Evolutionary conservation across 2,797 vertebrate genomes (phyloP), one percentile per base, ranked within the genome.

Genomic region (Odontamblyopus rebecca): DNA sequence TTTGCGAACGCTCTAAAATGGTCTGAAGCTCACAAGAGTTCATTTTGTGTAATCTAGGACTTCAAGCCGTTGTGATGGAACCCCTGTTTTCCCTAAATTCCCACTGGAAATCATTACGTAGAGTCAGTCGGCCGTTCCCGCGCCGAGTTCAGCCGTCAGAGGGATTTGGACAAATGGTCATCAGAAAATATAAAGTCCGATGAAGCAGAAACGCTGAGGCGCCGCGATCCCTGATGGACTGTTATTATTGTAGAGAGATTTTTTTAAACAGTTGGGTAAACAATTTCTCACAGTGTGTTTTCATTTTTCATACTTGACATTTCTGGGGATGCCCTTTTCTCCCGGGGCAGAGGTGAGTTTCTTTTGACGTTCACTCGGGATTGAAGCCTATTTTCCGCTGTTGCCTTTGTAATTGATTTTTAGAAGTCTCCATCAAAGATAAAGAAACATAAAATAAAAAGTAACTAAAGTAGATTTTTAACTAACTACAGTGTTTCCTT

Each of bases 181-280:
- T 74, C 78, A 84, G 76, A 65, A 71, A 71, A 51, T 11, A 18
- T 70, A 70, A 60, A 67, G 71, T 59, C 71, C 73, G 61, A 54
- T 61, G 59, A 85, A 71, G 71, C n/a, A 23, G 57, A 73, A 57
- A 79, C 82, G 75, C 72, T 68, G 64, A 73, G 60, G 71, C 48
- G 8, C 29, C 50, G 19, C 44, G 67, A 29, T 72, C 3, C 61
- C 41, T 61, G 73, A 77, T 71, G 30, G 69, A 23, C 3, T 9
- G 48, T 48, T 7, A 44, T 63, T 44, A 9, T 38, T 64, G 2
- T 35, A 8, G 61, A 64, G 13, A 48, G 35, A 35, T 35, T 35
- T 35, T 35, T 64, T 2, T 3, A 48, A 48, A 27, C 6, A 23
- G 15, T 4, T n/a, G 18, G 8, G 4, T 41, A 5, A 19, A 41